Base-by-base conservation (phyloP, 2,888 invertebrate species). In the Heteromyza rotundicornis region DNA sequence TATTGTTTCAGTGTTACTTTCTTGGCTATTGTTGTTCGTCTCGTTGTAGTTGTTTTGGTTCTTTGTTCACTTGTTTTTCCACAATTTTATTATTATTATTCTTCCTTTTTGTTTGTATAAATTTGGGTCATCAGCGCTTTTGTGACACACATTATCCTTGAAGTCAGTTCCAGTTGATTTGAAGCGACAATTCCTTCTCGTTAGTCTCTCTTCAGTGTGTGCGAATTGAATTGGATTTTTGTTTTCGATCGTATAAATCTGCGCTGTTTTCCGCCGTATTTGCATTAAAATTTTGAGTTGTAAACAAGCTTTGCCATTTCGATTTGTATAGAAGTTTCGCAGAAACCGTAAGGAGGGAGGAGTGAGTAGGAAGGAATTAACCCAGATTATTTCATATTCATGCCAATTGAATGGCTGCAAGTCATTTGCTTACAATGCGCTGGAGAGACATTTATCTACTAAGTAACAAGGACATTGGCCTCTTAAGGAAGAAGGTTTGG, bases 371-470 rank as follows among this genome's bases (percentile, higher is more conserved):
- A 40, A 40, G 47, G 47, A 47, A 19, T 47, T 47, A 47, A 19
- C 47, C 47, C 14, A 47, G 19, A 47, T 47, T 47, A 2, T 20
- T 19, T 19, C 40, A 40, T 40, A 3, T 40, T 2, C 20, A 14
- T 19, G 47, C 17, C 47, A 47, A 20, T 47, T 47, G 47, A 47
- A 20, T 47, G 40, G n/a, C n/a, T n/a, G n/a, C n/a, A n/a, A n/a
- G n/a, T n/a, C n/a, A n/a, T n/a, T n/a, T n/a, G n/a, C n/a, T n/a
- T n/a, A n/a, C n/a, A n/a, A n/a, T n/a, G n/a, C n/a, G n/a, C n/a
- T n/a, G n/a, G n/a, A n/a, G n/a, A n/a, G n/a, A n/a, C n/a, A n/a
- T n/a, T n/a, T n/a, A n/a, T n/a, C n/a, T n/a, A n/a, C n/a, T n/a
- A n/a, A n/a, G n/a, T n/a, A n/a, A n/a, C n/a, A n/a, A n/a, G n/a